These are phyloP conservation scores for Parnassius glacialis DNA, from an alignment of 2,888 invertebrate species.

Conservation along the genomic window DNA sequence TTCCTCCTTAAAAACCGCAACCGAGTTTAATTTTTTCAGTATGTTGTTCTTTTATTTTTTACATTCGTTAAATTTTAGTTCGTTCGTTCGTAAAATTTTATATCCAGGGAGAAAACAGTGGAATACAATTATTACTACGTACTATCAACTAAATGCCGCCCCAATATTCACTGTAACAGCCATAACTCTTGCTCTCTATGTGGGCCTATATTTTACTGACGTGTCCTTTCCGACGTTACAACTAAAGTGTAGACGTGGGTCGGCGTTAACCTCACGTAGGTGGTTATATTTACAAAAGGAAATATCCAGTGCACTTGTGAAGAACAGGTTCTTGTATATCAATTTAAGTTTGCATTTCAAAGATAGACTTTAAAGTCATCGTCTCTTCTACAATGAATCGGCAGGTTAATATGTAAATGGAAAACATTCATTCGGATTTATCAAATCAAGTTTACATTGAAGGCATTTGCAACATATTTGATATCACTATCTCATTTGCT, in stretches of 20 bases:
- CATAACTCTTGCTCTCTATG: constrained; percentile 13
- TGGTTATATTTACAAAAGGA: constrained; percentile 65
- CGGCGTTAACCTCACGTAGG: constrained; percentile 61
- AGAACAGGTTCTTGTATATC: constrained; percentile 37
- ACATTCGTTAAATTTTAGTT: too few species aligned
- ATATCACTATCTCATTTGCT: constrained; percentile 25
- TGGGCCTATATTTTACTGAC: constrained; percentile 53
- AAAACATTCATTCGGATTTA: constrained; percentile 19
- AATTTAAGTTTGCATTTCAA: constrained; percentile 15
- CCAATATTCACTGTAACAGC: background rate
- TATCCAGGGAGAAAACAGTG: too few species aligned
- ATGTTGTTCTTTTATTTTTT: too few species aligned
- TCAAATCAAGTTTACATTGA: constrained; percentile 20
- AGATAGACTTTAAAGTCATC: constrained; percentile 20
- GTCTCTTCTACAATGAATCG: constrained; percentile 21
- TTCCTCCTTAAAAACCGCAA: too few species aligned
- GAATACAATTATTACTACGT: too few species aligned
- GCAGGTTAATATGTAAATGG: constrained; percentile 26
- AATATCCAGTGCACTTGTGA: constrained; percentile 55
- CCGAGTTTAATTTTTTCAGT: too few species aligned
- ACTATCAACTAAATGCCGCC: too few species aligned
- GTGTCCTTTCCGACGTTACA: constrained; percentile 55
- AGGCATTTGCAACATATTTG: constrained; percentile 23
- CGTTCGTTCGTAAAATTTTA: too few species aligned
- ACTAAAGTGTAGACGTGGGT: constrained; percentile 64